Evolutionary conservation across 2,797 vertebrate species (phyloP).

Genomic region (Pogonophryne albipinna): DNA sequence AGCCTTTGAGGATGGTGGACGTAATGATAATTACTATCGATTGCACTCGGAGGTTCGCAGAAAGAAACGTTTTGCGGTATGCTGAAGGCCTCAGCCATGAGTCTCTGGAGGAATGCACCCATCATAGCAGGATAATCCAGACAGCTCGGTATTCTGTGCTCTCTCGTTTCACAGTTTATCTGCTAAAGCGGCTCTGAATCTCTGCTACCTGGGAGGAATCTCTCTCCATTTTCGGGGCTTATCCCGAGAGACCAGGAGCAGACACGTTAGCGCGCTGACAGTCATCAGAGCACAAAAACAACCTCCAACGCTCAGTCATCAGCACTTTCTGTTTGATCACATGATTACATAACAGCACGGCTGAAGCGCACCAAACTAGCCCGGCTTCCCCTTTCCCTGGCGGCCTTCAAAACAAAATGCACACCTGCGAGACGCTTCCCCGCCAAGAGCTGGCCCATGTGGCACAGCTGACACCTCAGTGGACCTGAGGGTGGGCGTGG

Average conservation of each 20-base stretch:
- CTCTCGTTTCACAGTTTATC: conserved; percentile 81
- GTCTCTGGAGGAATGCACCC: conserved; percentile 75
- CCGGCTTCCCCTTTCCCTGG: conserved; percentile 47
- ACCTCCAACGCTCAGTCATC: conserved; percentile 61
- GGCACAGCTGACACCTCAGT: conserved; percentile 81
- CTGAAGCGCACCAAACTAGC: conserved; percentile 54
- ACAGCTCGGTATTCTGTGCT: conserved; percentile 74
- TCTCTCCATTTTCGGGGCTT: conserved; percentile 75
- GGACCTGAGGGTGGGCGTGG: conserved; percentile 69
- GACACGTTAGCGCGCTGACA: conserved; percentile 68
- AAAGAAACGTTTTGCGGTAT: conserved; percentile 62
- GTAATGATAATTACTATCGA: conserved; percentile 79
- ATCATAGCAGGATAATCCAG: conserved; percentile 79
- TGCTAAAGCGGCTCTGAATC: conserved; percentile 82
- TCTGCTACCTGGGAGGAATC: conserved; percentile 82
- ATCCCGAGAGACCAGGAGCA: conserved; percentile 74
- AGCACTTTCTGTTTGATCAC: conserved; percentile 77
- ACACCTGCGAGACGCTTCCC: conserved; percentile 72
- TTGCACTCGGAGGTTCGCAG: conserved; percentile 70
- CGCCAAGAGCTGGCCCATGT: conserved; percentile 73
- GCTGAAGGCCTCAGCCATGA: conserved; percentile 68
- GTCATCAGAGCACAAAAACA: conserved; percentile 63
- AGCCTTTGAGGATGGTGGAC: conserved; percentile 84
- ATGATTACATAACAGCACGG: conserved; percentile 77
- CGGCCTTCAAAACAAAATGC: conserved; percentile 43